phyloP scores from a whole-genome alignment of 2,888 invertebrate genomes.

The Teleogryllus oceanicus region DNA sequence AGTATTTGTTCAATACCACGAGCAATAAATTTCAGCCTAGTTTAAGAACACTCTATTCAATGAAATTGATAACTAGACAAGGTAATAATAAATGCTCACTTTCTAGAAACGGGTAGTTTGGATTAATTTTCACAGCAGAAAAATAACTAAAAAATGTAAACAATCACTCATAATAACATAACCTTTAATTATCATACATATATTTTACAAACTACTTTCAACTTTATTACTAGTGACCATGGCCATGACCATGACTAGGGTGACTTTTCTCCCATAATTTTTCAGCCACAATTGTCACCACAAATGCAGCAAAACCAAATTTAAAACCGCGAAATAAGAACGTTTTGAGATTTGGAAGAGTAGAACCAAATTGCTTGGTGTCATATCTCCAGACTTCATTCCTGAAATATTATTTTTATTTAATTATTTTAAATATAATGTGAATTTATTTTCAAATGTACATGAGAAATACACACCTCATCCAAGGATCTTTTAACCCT shows the following conservation, averaged over 20 bases:
- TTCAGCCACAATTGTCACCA: conserved; percentile 42
- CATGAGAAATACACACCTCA: conserved; percentile 55
- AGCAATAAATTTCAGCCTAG: too few relatives aligned
- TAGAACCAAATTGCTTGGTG: conserved; percentile 57
- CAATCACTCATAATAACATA: not conserved
- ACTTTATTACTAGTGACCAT: conserved; percentile 44
- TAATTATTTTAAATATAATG: not conserved
- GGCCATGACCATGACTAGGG: conserved; percentile 50
- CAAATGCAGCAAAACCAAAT: conserved; percentile 51
- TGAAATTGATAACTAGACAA: too few relatives aligned
- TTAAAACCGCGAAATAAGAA: conserved; percentile 63
- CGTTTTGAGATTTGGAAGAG: conserved; percentile 46
- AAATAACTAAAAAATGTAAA: not conserved
- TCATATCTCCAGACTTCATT: conserved; percentile 83
- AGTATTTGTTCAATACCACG: too few relatives aligned
- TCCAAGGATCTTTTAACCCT: conserved; percentile 82
- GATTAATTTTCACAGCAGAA: too few relatives aligned
- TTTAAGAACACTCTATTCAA: too few relatives aligned
- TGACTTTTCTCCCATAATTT: conserved; percentile 42
- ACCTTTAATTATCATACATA: not conserved
- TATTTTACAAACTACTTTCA: not conserved
- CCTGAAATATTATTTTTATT: conserved; percentile 47
- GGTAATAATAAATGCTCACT: too few relatives aligned
- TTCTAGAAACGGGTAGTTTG: too few relatives aligned
- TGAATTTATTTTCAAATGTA: not conserved